Evolutionary conservation across 2,797 vertebrate genomes (phyloP), one percentile per base, ranked within the genome.

Genomic region (Melopsittacus undulatus): DNA sequence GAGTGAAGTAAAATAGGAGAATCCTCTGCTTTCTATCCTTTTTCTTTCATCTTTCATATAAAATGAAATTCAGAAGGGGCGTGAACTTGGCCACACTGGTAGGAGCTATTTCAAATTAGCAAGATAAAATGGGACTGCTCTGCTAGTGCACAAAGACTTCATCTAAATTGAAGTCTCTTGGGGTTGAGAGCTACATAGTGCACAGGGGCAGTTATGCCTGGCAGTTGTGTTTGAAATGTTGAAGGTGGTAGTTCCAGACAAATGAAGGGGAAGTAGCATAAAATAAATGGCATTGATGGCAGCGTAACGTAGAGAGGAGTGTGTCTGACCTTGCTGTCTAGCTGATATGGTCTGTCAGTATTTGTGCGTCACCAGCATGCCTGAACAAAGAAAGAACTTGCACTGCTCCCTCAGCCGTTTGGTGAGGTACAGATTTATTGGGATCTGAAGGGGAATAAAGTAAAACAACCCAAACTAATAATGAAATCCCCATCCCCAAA

Each of bases 321-420:
- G 57, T 82, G 32, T 77, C 73, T 95, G 95, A 66, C 85, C 91
- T 81, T 89, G 9, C 94, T 69, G 86, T 77, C 30, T 94, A 2
- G 13, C 43, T 92, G n/a, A 43, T 80, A 67, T 2, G 7, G 66
- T 92, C 92, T 92, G 83, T 92, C 27, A 7, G 74, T 73, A 11
- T 87, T 82, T 32, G 43, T 89, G 72, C 69, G 90, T 90, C 87
- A 22, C 68, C 43, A 67, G 27, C 89, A 90, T 76, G 87, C 70
- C 79, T 92, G 78, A 89, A 82, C 69, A 88, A 74, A 76, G 61
- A 57, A 48, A 42, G 83, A 76, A 82, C 83, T 96, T 63, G 27
- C 46, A 74, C 91, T 96, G 90, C 83, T 97, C 84, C 59, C 64
- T 96, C 87, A 92, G 90, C 85, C 94, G 62, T 92, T 61, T 86